Evolutionary conservation across 2,797 vertebrate species (phyloP), one percentile per base, ranked within the genome.

Genomic region (Gobionotothen gibberifrons): DNA sequence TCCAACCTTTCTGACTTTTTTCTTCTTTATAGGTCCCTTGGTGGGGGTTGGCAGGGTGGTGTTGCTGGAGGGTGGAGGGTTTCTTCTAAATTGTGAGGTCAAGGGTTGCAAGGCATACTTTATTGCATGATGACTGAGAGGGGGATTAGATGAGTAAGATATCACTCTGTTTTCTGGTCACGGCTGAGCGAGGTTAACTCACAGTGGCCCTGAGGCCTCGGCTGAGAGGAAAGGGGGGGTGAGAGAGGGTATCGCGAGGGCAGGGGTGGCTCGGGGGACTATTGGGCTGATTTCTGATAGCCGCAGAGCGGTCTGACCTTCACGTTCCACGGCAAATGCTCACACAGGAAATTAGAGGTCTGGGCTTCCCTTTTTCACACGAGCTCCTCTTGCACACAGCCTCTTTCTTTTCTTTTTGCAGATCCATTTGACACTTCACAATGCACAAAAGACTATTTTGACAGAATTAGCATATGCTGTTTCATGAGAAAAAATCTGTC

Each of bases 81-180:
- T 54, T 79, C 75, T 56, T 82, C 73, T 86, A 85, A 78, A 74
- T 89, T 55, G 70, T 52, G 73, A 87, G 93, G 90, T 93, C 90
- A 93, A 83, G 81, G 93, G 90, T 93, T 81, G 86, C 68, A 46
- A 89, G 75, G 85, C 90, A 90, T 90, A 90, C 90, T 93, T 93
- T 93, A 94, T 93, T 93, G 90, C 90, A 86, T 85, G 91, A 93
- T 87, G 93, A 93, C 91, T 90, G 90, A 89, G 84, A 75, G 73
- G 84, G 88, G 91, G 92, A 91, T 88, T 92, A 93, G 93, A 94
- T 94, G 91, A 94, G 91, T 93, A 92, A 94, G 90, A 94, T 93
- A 94, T 93, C 91, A 90, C 86, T 93, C 83, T 88, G 90, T 90
- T 90, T 89, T 91, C 87, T 92, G 91, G 92, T 93, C 92, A 93